phyloP scores from a whole-genome alignment of 23 tunicate species.

The Styela plicata region DNA sequence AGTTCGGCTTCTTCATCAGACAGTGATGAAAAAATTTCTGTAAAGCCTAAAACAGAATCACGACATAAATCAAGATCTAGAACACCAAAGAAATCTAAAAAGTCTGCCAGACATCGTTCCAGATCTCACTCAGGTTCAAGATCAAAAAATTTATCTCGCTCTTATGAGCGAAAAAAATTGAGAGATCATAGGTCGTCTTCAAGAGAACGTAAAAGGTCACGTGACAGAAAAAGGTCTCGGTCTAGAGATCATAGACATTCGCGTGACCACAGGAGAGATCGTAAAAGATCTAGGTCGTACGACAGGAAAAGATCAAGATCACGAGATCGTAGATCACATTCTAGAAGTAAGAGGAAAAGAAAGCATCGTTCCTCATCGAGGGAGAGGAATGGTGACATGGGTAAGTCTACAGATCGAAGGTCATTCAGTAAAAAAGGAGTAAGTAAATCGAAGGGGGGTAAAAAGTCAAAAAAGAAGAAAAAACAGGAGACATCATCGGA shows the following conservation, averaged over 20 bases:
- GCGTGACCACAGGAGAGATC: constrained; percentile 11
- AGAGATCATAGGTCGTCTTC: background rate
- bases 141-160: background rate
- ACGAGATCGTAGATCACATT: constrained; percentile 2
- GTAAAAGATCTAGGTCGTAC: constrained; percentile 34
- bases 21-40: background rate
- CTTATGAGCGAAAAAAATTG: background rate
- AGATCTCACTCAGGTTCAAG: background rate
- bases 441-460: constrained; percentile 31
- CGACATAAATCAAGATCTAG: background rate
- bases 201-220: background rate
- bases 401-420: constrained; percentile 20
- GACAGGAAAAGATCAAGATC: constrained; percentile 35
- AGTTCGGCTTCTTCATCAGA: background rate
- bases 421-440: background rate
- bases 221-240: background rate
- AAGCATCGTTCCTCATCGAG: constrained; percentile 21
- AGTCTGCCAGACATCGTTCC: background rate
- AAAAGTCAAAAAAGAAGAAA: constrained; percentile 27
- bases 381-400: background rate
- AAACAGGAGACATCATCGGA: background rate
- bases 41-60: background rate
- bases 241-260: constrained; percentile 11
- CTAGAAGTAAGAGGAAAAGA: constrained; percentile 17
- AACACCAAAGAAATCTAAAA: background rate